Conservation (phyloP, 2,888 invertebrate genomes). For the Zonitis immaculata region DNA sequence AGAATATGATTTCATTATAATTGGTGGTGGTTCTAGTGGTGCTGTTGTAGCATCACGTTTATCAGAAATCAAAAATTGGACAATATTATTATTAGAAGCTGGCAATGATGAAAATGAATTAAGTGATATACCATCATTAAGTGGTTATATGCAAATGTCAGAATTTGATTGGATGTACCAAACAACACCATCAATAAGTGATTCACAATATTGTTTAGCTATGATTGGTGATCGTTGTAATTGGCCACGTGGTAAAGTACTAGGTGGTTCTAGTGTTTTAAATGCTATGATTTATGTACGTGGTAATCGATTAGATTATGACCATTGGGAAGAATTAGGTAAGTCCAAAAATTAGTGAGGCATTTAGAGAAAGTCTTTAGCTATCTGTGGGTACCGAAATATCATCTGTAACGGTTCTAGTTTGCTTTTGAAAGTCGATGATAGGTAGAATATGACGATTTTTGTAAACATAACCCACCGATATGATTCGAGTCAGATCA, state of each 20-base stretch:
- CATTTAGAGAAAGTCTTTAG: too few relatives aligned
- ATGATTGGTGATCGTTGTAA: slow-evolving; percentile 85
- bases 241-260: slow-evolving; percentile 85
- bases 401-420: not conserved
- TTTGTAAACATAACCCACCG: too few relatives aligned
- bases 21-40: slow-evolving; percentile 87
- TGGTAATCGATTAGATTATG: slow-evolving; percentile 77
- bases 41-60: slow-evolving; percentile 82
- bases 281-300: slow-evolving; percentile 91
- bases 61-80: slow-evolving; percentile 77
- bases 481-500: too few relatives aligned
- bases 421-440: too few relatives aligned
- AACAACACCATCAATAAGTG: slow-evolving; percentile 72
- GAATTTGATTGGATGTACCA: slow-evolving; percentile 91
- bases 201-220: slow-evolving; percentile 77
- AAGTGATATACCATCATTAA: slow-evolving; percentile 80
- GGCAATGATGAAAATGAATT: slow-evolving; percentile 86
- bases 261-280: slow-evolving; percentile 82
- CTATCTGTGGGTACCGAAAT: not conserved
- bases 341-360: slow-evolving; percentile 8
- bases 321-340: slow-evolving; percentile 74
- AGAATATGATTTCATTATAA: slow-evolving; percentile 81
- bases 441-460: too few relatives aligned
- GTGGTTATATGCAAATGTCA: slow-evolving; percentile 78
- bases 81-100: slow-evolving; percentile 77